Evolutionary conservation across 1,140 invertebrate species (phyloP), one percentile per base, ranked within the genome.

Genomic region (Laupala kohalensis): DNA sequence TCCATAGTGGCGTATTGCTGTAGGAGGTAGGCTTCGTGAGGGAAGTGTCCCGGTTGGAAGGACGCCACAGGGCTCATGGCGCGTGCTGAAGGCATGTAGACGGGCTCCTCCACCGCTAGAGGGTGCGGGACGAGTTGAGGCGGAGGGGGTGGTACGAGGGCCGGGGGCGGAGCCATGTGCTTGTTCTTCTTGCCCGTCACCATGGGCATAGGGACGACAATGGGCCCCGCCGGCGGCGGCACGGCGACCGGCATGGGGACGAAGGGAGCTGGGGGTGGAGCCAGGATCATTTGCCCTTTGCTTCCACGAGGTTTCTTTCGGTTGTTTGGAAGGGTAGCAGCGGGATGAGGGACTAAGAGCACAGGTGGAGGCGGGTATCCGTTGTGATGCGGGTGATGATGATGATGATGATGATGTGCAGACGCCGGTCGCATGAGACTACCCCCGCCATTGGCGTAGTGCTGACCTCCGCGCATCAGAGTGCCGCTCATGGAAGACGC

Each of bases 11-110:
- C 83, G 76, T 85, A 85, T 68, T 86, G 85, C 73, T 86, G 85
- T 82, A 85, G 83, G 37, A 86, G 78, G 74, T 86, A 86, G 6
- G 84, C 84, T 74, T 87, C 86, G 75, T 86, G 85, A 1, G 86
- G 86, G 75, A 87, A 87, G 74, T 85, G 86, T 2, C 82, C 83
- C 0, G 86, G 86, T 75, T 87, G 86, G 76, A 87, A 87, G 28
- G 85, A 86, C 0, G 85, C 85, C 0, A 86, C 81, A 2, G 86
- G 86, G 71, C 84, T 85, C 72, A 86, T 74, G 5, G 86, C 84
- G 63, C 86, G 76, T 65, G 81, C 81, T 15, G 84, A 84, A 6
- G 86, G 86, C 81, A 87, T 84, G 76, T 87, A 87, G 72, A 86
- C 84, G 0, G 86, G 86, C 76, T 88, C 86, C 76, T 87, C 86